Conservation (phyloP, 2,797 vertebrate species). For the Argentina silus region DNA sequence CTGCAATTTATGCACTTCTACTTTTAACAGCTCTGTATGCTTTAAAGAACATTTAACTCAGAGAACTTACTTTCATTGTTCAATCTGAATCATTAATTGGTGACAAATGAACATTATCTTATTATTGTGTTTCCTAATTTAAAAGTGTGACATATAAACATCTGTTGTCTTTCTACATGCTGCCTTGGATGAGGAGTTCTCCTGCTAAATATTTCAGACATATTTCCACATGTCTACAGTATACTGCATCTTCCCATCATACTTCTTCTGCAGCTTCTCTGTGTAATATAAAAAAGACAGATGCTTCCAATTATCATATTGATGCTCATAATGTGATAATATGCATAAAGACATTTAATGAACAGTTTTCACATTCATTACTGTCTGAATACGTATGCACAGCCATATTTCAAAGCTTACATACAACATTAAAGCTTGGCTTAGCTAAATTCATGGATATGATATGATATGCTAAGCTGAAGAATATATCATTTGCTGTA, state of each 20-base stretch:
- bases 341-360: neutral
- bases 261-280: neutral
- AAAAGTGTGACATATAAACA: neutral
- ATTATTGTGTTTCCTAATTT: neutral
- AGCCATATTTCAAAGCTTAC: neutral
- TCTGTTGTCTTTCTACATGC: neutral
- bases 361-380: neutral
- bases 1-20: constrained; percentile 23
- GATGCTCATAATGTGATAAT: neutral
- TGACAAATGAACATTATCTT: neutral
- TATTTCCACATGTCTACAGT: neutral
- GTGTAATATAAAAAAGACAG: neutral
- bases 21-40: neutral
- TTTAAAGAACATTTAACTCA: neutral
- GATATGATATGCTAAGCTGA: neutral
- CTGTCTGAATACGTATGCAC: neutral
- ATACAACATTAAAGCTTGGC: neutral
- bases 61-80: neutral
- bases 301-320: constrained; percentile 3
- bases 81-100: neutral
- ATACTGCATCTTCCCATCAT: neutral
- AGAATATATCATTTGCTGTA: neutral
- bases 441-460: neutral
- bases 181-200: neutral
- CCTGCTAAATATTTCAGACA: neutral